Evolutionary conservation across 2,888 invertebrate species (phyloP).

Genomic region (Thelaira solivaga): DNA sequence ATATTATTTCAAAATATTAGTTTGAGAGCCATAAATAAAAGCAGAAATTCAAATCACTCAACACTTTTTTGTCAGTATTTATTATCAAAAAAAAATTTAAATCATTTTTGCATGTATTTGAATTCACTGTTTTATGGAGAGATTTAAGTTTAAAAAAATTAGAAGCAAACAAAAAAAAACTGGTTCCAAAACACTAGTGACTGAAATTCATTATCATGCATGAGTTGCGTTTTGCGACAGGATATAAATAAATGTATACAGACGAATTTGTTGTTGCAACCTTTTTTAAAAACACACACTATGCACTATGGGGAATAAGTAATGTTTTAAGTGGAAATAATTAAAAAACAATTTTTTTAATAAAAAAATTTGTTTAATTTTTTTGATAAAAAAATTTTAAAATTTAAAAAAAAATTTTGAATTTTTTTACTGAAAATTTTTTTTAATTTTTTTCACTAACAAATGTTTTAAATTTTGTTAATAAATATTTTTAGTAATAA

Average conservation of each 20-base stretch:
- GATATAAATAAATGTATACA: conserved; percentile 46
- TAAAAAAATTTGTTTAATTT: not conserved
- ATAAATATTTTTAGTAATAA: no score
- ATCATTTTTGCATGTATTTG: not conserved
- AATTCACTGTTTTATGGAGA: no score
- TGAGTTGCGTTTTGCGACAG: conserved; percentile 56
- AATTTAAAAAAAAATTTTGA: no score
- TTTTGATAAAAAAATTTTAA: not conserved
- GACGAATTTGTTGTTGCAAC: conserved; percentile 10
- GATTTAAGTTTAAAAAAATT: no score
- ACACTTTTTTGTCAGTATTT: not conserved
- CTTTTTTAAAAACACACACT: not conserved
- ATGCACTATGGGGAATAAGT: conserved; percentile 6
- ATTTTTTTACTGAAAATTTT: no score
- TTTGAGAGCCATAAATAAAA: not conserved
- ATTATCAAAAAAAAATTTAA: not conserved
- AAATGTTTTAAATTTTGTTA: no score
- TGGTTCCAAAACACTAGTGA: conserved; percentile 16
- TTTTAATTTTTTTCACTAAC: no score
- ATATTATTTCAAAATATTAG: no score
- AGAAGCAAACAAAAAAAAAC: not conserved
- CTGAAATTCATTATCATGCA: conserved; percentile 60
- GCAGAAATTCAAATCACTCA: not conserved
- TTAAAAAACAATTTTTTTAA: no score
- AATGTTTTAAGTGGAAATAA: no score